These are phyloP conservation scores for Glomeris marginata DNA, from an alignment of 2,888 invertebrate species.

Conservation along the genomic window DNA sequence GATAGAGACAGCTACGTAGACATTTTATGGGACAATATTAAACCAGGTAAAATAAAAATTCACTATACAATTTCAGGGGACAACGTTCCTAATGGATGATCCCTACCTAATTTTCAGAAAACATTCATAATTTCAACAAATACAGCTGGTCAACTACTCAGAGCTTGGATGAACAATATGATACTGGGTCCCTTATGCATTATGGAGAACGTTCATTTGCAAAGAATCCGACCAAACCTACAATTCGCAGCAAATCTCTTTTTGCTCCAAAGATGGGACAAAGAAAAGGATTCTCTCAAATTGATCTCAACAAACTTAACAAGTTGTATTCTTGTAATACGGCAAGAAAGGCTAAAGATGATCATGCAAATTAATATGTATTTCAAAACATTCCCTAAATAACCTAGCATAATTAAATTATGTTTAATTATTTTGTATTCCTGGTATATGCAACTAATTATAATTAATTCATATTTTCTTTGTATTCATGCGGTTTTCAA, in stretches of 20 bases:
- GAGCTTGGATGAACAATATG: neutral
- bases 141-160: neutral
- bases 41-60: conserved; percentile 20
- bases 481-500: too few species aligned
- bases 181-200: conserved; percentile 27
- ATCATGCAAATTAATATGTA: too few species aligned
- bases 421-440: too few species aligned
- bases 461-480: too few species aligned
- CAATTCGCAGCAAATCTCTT: conserved; percentile 23
- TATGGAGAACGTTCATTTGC: conserved; percentile 29
- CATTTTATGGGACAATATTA: conserved; percentile 30
- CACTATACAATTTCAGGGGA: too few species aligned
- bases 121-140: conserved; percentile 1
- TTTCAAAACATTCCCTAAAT: too few species aligned
- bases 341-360: too few species aligned
- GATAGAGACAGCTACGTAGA: conserved; percentile 33
- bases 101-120: neutral
- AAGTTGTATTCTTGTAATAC: conserved; percentile 22
- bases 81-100: too few species aligned
- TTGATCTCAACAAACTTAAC: conserved; percentile 24
- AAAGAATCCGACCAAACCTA: conserved; percentile 23
- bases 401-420: too few species aligned
- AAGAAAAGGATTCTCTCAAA: conserved; percentile 22
- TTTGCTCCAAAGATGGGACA: conserved; percentile 23
- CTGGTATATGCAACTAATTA: too few species aligned